phyloP scores from a whole-genome alignment of 2,113 vertebrate species.

The Ammodytes marinus region DNA sequence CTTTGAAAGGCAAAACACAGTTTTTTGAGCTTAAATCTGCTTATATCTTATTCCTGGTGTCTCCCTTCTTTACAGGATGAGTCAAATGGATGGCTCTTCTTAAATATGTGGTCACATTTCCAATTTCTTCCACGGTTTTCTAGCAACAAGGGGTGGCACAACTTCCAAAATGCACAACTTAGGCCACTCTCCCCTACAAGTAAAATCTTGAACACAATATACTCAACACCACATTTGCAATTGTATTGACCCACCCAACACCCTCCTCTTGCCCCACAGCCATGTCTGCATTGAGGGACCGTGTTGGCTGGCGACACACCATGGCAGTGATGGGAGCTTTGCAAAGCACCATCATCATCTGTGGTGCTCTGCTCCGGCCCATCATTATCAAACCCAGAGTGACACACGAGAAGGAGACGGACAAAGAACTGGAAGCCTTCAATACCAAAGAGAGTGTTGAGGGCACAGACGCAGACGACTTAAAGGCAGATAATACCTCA shows the following conservation, averaged over 20 bases:
- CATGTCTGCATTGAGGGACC: slow-evolving; percentile 90
- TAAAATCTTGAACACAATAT: background rate
- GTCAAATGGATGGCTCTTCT: no score
- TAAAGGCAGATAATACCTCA: slow-evolving; percentile 3
- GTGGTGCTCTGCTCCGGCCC: slow-evolving; percentile 90
- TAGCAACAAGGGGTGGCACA: no score
- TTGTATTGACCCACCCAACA: background rate
- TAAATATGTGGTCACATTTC: no score
- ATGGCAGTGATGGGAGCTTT: slow-evolving; percentile 90
- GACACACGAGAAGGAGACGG: slow-evolving; percentile 12
- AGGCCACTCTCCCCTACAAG: no score
- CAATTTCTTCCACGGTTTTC: no score
- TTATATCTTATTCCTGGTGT: no score
- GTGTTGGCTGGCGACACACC: slow-evolving; percentile 91
- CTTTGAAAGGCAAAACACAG: no score
- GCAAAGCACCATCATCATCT: slow-evolving; percentile 89
- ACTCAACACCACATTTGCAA: background rate
- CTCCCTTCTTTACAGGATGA: no score
- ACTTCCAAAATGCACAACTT: background rate
- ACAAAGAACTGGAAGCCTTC: slow-evolving; percentile 55
- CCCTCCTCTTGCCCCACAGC: slow-evolving; percentile 73
- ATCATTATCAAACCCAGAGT: slow-evolving; percentile 83
- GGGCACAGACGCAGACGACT: background rate
- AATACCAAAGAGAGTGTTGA: slow-evolving; percentile 14
- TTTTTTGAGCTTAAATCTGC: no score